Evolutionary conservation across 2,888 invertebrate genomes (phyloP), one percentile per base, ranked within the genome.

Genomic region (Dasypolia templi): DNA sequence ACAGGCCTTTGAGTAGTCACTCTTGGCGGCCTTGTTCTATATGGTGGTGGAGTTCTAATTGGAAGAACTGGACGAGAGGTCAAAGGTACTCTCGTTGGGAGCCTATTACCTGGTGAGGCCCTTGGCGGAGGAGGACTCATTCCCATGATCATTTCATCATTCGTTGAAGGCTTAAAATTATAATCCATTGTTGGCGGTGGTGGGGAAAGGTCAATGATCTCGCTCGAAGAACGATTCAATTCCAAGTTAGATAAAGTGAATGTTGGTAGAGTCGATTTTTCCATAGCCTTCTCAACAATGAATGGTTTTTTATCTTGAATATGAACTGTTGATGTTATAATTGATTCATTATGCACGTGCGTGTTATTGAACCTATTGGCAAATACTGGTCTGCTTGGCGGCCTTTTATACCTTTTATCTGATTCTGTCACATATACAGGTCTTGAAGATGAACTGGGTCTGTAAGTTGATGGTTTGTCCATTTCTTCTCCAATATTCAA

Each of bases 51-150:
- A 49, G 94, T 94, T 86, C 95, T 91, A 6, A 90, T 77, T n/a
- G 94, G 92, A 49, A 92, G 73, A 61, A 87, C 81, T 56, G 96
- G 95, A 80, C 94, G 90, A 59, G 93, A 89, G 71, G 94, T 94
- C 9, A 91, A 83, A 32, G 93, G 88, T 26, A 88, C 85, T 80
- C 94, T 92, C 2, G 92, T 86, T 62, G 94, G 94, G 19, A 87
- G 83, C 83, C 93, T 92, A 26, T 90, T 90, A 46, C 91, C 87
- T 42, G 93, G 84, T 42, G 93, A 91, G 2, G 91, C 92, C 76
- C 92, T 91, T 32, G 95, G 94, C 70, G 96, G 96, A 22, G 96
- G 97, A 58, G 97, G 97, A 87, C 94, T 96, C 94, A 97, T 96
- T 1, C 96, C 96, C 95, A 96, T 95, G n/a, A 97, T 96, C 89